Percentiles rank a stretch among this genome's conserved stretches.
Evolutionary conservation across 2,888 invertebrate species (phyloP).

Genomic region (Dicyrtomina minuta): DNA sequence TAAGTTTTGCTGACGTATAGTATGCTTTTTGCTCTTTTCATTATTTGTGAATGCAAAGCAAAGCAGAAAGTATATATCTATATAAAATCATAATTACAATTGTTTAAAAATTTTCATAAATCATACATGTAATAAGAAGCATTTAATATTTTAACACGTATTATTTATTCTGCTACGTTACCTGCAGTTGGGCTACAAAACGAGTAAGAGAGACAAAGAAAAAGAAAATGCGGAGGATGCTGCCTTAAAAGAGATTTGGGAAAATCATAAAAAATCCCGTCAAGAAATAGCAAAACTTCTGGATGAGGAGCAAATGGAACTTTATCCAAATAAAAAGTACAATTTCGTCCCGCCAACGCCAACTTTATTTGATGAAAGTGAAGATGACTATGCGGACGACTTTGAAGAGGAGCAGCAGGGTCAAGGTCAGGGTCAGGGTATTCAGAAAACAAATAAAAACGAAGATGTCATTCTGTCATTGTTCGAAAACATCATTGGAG

Average conservation of each 20-base stretch:
- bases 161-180: neutral
- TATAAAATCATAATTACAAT: neutral
- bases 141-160: neutral
- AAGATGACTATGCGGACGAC: no score
- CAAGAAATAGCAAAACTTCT: conserved; percentile 1
- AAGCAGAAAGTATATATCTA: neutral
- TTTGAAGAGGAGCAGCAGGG: no score
- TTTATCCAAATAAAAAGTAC: neutral
- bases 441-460: no score
- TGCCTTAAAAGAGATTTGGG: conserved; percentile 10
- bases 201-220: neutral
- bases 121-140: neutral
- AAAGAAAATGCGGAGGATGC: neutral
- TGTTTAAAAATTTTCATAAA: neutral
- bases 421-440: no score
- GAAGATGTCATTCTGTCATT: no score
- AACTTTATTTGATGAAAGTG: no score
- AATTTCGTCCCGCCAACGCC: no score
- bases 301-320: conserved; percentile 2
- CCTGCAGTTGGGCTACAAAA: neutral
- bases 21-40: no score
- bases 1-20: no score
- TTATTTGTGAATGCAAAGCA: neutral
- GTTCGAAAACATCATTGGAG: no score
- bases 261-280: conserved; percentile 10